phyloP scores from a whole-genome alignment of 1,140 invertebrate genomes.

The Wiebesia pumilae region DNA sequence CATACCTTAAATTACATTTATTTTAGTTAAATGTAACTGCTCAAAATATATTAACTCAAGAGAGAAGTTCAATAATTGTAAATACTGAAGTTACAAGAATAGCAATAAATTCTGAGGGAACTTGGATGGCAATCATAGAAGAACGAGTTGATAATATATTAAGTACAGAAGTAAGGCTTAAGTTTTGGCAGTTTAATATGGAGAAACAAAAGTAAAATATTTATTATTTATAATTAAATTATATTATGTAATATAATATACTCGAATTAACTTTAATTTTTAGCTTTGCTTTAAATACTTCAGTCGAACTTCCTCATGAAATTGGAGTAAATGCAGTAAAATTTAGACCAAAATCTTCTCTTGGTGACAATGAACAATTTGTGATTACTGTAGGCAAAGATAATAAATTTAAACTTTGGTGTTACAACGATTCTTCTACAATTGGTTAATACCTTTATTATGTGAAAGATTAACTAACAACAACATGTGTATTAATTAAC shows the following conservation, averaged over 20 bases:
- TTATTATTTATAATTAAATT: conserved; percentile 13
- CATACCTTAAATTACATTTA: not conserved
- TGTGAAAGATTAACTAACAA: conserved; percentile 36
- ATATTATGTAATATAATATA: conserved; percentile 4
- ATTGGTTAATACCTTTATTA: conserved; percentile 48
- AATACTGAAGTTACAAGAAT: conserved; percentile 83
- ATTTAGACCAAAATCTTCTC: conserved; percentile 77
- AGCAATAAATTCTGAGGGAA: conserved; percentile 80
- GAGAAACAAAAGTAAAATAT: conserved; percentile 79
- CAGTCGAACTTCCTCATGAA: conserved; percentile 84
- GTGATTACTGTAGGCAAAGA: conserved; percentile 82
- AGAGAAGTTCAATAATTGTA: conserved; percentile 76
- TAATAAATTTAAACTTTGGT: conserved; percentile 85
- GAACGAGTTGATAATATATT: conserved; percentile 77
- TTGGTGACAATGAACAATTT: conserved; percentile 71
- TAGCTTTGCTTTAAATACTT: conserved; percentile 84
- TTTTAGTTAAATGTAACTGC: conserved; percentile 84
- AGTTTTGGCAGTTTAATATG: conserved; percentile 85
- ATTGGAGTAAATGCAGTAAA: conserved; percentile 77
- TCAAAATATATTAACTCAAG: conserved; percentile 83
- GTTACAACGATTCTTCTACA: conserved; percentile 70
- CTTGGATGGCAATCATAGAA: conserved; percentile 89
- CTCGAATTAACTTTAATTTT: conserved; percentile 55
- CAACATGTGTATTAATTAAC: not conserved
- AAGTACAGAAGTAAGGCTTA: conserved; percentile 81